phyloP scores from a whole-genome alignment of 2,797 vertebrate genomes.

The Neoniphon sammara region DNA sequence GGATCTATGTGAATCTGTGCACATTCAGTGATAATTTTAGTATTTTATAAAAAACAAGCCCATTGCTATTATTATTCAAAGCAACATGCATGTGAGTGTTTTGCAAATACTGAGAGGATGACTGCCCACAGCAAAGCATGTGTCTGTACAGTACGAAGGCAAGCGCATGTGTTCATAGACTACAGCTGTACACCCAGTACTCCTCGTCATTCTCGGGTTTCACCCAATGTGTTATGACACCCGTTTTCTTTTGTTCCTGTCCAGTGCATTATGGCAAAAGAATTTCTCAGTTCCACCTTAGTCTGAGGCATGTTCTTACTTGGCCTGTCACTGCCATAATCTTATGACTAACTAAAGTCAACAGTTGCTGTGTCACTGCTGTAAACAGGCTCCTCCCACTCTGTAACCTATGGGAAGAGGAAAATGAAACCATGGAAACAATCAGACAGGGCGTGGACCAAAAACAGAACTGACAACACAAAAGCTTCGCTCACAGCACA shows the following conservation, averaged over 20 bases:
- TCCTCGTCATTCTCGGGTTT: slow-evolving; percentile 57
- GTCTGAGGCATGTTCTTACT: slow-evolving; percentile 40
- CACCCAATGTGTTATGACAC: slow-evolving; percentile 40
- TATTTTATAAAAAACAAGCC: background rate
- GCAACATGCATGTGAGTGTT: background rate
- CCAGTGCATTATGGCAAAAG: slow-evolving; percentile 10
- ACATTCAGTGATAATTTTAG: slow-evolving; percentile 28
- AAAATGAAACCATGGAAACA: slow-evolving; percentile 58
- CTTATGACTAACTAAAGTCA: slow-evolving; percentile 50
- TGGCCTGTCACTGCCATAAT: slow-evolving; percentile 15
- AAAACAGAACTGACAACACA: slow-evolving; percentile 44
- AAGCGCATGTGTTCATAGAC: background rate
- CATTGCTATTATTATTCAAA: slow-evolving; percentile 62
- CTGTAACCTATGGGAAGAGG: slow-evolving; percentile 39
- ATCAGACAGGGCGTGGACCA: slow-evolving; percentile 54
- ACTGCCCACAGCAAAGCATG: background rate
- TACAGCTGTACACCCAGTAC: background rate
- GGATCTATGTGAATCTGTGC: slow-evolving; percentile 10
- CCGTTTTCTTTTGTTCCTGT: slow-evolving; percentile 51
- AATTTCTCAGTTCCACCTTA: slow-evolving; percentile 46
- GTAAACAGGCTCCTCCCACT: slow-evolving; percentile 46
- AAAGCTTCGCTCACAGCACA: slow-evolving; percentile 17
- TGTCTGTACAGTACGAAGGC: background rate
- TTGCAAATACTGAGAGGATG: background rate
- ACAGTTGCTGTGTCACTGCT: slow-evolving; percentile 47